Conservation (phyloP, 2,888 invertebrate genomes). For the Mesorhabditis spiculigera region DNA sequence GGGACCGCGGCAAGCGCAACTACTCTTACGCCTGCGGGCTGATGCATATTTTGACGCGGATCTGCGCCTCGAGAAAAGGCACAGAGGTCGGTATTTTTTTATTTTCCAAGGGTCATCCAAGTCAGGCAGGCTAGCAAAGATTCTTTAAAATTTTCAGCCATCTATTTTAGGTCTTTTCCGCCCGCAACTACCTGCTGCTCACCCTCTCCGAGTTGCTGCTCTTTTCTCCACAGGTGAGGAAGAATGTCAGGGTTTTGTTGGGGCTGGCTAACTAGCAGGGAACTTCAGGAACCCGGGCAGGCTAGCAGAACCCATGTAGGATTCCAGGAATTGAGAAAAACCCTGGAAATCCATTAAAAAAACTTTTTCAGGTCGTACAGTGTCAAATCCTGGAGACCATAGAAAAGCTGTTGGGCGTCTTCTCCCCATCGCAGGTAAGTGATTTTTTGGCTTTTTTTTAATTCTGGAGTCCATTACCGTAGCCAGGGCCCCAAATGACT, state of each 20-base stretch:
- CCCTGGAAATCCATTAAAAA: no score
- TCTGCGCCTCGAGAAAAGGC: slow-evolving; percentile 70
- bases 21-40: slow-evolving; percentile 56
- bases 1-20: slow-evolving; percentile 48
- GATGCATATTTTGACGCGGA: slow-evolving; percentile 47
- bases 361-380: slow-evolving; percentile 38
- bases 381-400: slow-evolving; percentile 51
- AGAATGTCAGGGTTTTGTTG: background rate
- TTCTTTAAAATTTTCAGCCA: background rate
- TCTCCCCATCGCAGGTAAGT: slow-evolving; percentile 29
- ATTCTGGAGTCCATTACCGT: background rate
- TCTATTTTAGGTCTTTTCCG: slow-evolving; percentile 58
- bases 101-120: background rate
- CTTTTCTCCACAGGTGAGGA: slow-evolving; percentile 46
- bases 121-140: background rate
- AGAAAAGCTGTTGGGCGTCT: slow-evolving; percentile 45
- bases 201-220: slow-evolving; percentile 51
- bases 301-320: background rate
- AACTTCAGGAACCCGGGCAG: no score
- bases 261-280: background rate
- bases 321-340: no score
- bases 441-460: background rate
- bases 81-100: slow-evolving; percentile 64
- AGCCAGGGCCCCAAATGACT: background rate
- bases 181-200: slow-evolving; percentile 34